These are phyloP conservation scores for Mus spretus DNA, from an alignment of 2,797 vertebrate species.

Conservation along the genomic window DNA sequence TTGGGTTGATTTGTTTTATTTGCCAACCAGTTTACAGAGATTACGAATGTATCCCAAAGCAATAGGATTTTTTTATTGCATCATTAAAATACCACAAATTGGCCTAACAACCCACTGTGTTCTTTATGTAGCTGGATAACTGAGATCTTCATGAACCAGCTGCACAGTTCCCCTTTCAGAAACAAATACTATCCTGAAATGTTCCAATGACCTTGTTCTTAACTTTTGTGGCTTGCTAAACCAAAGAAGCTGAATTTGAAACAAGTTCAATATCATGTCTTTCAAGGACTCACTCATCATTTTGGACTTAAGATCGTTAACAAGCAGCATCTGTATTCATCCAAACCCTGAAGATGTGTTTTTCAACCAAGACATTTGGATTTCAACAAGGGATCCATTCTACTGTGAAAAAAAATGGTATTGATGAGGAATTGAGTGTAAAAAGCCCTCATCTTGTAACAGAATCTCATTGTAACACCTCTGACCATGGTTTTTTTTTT, in stretches of 20 bases:
- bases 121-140: neutral
- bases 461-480: neutral
- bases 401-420: neutral
- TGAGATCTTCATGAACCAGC: neutral
- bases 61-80: neutral
- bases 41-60: neutral
- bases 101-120: neutral
- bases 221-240: neutral
- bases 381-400: neutral
- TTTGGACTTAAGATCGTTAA: neutral
- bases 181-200: neutral
- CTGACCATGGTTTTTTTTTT: too few species aligned
- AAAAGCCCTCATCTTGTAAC: neutral
- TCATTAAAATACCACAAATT: neutral
- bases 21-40: neutral
- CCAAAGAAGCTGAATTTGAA: neutral
- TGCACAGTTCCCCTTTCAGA: neutral
- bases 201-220: neutral
- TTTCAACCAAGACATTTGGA: neutral
- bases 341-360: neutral
- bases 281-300: neutral
- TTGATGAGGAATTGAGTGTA: neutral
- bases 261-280: neutral
- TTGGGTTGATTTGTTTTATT: neutral
- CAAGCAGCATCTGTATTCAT: neutral